These are phyloP conservation scores for Collichthys lucidus DNA, from an alignment of 2,113 vertebrate species.

Conservation along the genomic window DNA sequence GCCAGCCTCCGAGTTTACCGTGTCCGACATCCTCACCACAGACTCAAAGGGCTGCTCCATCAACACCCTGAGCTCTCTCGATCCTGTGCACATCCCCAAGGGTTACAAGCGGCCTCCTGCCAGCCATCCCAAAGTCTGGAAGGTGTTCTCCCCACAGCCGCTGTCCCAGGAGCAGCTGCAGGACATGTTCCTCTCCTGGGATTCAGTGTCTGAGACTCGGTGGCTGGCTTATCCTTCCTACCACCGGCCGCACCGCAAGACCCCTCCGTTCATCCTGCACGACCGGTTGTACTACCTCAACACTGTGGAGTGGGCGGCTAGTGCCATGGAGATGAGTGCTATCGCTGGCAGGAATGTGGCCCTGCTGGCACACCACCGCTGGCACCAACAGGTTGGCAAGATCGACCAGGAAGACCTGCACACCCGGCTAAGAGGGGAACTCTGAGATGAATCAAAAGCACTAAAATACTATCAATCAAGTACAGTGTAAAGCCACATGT, in stretches of 20 bases:
- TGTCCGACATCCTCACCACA: slow-evolving; percentile 84
- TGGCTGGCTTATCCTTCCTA: slow-evolving; percentile 93
- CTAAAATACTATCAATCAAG: background rate
- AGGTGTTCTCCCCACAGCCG: slow-evolving; percentile 85
- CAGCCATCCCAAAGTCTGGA: slow-evolving; percentile 85
- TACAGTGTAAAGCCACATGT: background rate
- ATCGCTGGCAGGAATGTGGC: slow-evolving; percentile 90
- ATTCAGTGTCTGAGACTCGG: slow-evolving; percentile 79
- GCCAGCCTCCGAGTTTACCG: slow-evolving; percentile 74
- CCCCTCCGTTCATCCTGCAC: slow-evolving; percentile 90
- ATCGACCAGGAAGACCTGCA: slow-evolving; percentile 92
- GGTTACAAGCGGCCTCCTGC: slow-evolving; percentile 61
- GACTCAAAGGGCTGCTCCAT: slow-evolving; percentile 84
- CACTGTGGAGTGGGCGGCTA: slow-evolving; percentile 89
- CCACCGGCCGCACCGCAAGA: slow-evolving; percentile 77
- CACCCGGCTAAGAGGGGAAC: slow-evolving; percentile 89
- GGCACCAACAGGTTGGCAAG: slow-evolving; percentile 82
- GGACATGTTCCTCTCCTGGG: slow-evolving; percentile 87
- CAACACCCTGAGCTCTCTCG: slow-evolving; percentile 82
- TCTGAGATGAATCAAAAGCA: slow-evolving; percentile 73
- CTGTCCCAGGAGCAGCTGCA: slow-evolving; percentile 86
- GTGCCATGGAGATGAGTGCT: slow-evolving; percentile 94
- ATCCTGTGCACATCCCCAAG: slow-evolving; percentile 73
- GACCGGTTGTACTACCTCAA: slow-evolving; percentile 91
- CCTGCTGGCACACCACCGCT: slow-evolving; percentile 91